Base-by-base conservation (phyloP, 2,888 invertebrate species). In the Scaptodrosophila latifasciaeformis region DNA sequence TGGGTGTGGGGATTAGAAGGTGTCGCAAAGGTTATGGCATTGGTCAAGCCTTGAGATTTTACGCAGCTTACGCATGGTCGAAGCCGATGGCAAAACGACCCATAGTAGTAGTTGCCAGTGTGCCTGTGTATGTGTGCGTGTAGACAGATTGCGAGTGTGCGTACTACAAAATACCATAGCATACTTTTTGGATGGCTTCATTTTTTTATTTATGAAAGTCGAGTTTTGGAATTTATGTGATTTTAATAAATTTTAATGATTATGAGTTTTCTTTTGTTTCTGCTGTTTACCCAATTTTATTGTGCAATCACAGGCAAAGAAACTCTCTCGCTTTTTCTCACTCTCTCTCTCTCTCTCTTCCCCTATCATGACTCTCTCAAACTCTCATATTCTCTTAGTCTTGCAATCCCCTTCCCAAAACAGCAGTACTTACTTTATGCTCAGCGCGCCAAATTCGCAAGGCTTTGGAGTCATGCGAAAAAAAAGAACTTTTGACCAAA, bases 41-140 rank as follows among this genome's bases (percentile, higher is more conserved):
- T 77, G 77, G 65, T 77, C 77, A 77, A 76, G 65, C 75, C 63
- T 66, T 74, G 67, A 70, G 72, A 70, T 77, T 72, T 77, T 74
- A 74, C 77, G 75, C 72, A 65, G 78, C 77, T 77, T 5, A 17
- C 17, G 17, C 17, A 37, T 37, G 37, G n/a, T n/a, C n/a, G n/a
- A n/a, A n/a, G n/a, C n/a, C n/a, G n/a, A n/a, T n/a, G n/a, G n/a
- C n/a, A n/a, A n/a, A n/a, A n/a, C n/a, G n/a, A n/a, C n/a, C n/a
- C n/a, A 21, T 40, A 30, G 10, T 12, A 15, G 10, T 29, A 24
- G n/a, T 29, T 29, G 34, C 30, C n/a, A 52, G 44, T 49, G 47
- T 61, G 65, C 46, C 58, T 40, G 75, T 24, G 18, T 30, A 21
- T 18, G 31, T 21, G 37, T 37, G 37, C 37, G 37, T 37, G 18